A percentile compares a stretch with the other conserved stretches of the same genome.
Conservation (phyloP, 2,797 vertebrate species). For the Gadopsis marmoratus region DNA sequence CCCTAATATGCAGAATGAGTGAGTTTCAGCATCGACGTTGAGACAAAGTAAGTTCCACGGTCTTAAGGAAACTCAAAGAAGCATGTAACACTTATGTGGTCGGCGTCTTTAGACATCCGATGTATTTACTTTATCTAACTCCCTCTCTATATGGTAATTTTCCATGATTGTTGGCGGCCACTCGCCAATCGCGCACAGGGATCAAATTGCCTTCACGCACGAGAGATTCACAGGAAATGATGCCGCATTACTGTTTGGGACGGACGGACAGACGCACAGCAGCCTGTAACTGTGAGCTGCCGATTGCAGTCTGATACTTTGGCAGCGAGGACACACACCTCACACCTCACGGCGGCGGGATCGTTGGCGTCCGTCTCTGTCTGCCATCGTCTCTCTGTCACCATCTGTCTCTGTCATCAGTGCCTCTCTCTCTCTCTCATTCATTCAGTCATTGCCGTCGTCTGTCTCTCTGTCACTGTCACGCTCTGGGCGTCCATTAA, state of each 20-base stretch:
- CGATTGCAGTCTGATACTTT: slow-evolving; percentile 4
- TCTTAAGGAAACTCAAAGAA: background rate
- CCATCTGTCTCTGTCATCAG: no score
- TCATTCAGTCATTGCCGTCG: no score
- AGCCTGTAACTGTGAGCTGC: background rate
- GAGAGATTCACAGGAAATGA: background rate
- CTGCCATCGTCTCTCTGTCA: slow-evolving; percentile 11
- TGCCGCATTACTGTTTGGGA: background rate
- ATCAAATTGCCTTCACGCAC: background rate
- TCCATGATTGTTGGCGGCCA: background rate
- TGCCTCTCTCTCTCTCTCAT: no score
- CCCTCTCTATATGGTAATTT: background rate
- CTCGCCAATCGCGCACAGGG: background rate
- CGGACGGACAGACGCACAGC: background rate
- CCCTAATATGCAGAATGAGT: background rate
- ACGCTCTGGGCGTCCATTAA: slow-evolving; percentile 24
- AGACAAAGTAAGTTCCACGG: background rate
- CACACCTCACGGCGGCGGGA: slow-evolving; percentile 6
- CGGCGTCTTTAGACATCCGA: background rate
- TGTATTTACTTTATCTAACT: background rate
- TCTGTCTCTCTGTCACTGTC: background rate
- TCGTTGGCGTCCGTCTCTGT: slow-evolving; percentile 12
- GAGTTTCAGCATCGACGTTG: background rate
- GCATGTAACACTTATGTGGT: background rate
- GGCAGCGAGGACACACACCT: slow-evolving; percentile 15